A percentile compares a stretch with the other conserved stretches of the same genome.
Evolutionary conservation across 2,797 vertebrate species (phyloP).

Genomic region (Calcarius lapponicus): DNA sequence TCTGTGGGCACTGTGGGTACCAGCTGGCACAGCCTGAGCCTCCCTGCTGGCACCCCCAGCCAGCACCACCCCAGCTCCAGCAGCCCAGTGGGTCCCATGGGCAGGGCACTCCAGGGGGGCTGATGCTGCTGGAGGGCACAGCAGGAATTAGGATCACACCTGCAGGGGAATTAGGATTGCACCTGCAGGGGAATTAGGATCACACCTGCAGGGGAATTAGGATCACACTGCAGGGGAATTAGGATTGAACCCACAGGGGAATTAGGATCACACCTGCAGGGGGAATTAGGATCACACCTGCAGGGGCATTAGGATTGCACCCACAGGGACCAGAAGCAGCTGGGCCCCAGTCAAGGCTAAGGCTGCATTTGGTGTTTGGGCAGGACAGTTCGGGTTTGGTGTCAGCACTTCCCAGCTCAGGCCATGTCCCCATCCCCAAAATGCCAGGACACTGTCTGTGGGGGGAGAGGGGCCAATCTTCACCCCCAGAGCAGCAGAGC

Average conservation of each 20-base stretch:
- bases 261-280: not conserved
- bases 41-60: not conserved
- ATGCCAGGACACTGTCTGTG: not conserved
- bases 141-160: accelerated
- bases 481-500: not conserved
- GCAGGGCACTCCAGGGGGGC: not conserved
- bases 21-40: not conserved
- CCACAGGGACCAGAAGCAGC: not conserved
- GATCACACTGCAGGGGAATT: not conserved
- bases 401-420: not conserved
- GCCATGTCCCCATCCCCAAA: not conserved
- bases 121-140: not conserved
- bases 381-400: not conserved
- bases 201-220: too few species aligned
- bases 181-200: not conserved
- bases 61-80: not conserved
- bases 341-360: not conserved
- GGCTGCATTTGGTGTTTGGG: not conserved
- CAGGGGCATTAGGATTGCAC: not conserved
- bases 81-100: not conserved
- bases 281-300: not conserved
- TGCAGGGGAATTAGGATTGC: not conserved
- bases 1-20: not conserved
- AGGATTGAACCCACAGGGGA: not conserved
- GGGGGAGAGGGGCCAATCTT: not conserved